Evolutionary conservation across 2,797 vertebrate species (phyloP), one percentile per base, ranked within the genome.

Genomic region (Margarornis squamiger): DNA sequence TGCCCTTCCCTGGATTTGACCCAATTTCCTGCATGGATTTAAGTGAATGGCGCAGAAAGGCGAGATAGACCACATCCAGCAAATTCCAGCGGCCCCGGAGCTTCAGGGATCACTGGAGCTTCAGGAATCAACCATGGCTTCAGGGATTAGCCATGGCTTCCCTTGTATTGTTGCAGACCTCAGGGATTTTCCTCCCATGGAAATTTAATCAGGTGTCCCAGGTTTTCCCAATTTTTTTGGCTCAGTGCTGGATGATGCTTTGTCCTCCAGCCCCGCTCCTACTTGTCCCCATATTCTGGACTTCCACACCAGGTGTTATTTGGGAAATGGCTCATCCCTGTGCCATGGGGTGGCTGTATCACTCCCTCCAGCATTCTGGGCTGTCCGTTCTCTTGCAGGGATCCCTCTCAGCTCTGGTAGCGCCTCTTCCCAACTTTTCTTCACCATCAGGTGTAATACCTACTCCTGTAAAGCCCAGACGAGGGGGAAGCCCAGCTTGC

Each of bases 121-220:
- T 38, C 57, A 46, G 17, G n/a, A 5, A 68, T 49, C 46, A 5
- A 14, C 61, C 41, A 23, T 6, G 2, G 30, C 24, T 51, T 15
- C 30, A 27, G 32, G 32, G 11, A 46, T n/a, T 52, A 52, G 29
- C 29, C 18, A 32, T 12, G 29, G 29, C 36, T 63, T 13, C 34
- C 24, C 24, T 1, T 1, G 21, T 38, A 52, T 27, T 48, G 21
- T 27, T 1, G 3, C 39, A 43, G 36, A 45, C 23, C 80, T 10
- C 0, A 2, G 21, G 72, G 26, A 10, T 51, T 41, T 49, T 51
- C 38, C 32, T 65, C 55, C 72, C 6, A 0, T 1, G 8, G 46
- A 34, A 36, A 52, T 27, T 5, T 2, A 6, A 48, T 5, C 68
- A 19, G 14, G 27, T 11, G 6, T 26, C 70, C 88, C n/a, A 9